Base-by-base conservation (phyloP, 2,888 invertebrate species). In the Pachliopta kotzebuea region DNA sequence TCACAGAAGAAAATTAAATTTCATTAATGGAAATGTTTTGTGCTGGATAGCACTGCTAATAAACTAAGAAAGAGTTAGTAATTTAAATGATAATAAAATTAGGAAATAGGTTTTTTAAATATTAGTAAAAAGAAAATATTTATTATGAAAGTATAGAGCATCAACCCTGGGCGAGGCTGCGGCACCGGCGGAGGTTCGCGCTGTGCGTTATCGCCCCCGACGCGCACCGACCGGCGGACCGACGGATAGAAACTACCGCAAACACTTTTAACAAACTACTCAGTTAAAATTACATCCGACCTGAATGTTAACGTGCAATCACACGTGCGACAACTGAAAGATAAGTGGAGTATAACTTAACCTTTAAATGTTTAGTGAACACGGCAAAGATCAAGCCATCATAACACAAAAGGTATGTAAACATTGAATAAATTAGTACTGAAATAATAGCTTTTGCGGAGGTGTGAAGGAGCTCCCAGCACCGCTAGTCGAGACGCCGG, bases 401-500 rank as follows among this genome's bases (percentile, higher is more conserved):
- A 17, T 14, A 14, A 14, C 49, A 31, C n/a, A n/a, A n/a, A 59
- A 64, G 60, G 60, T 64, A 61, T 49, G 65, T 61, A 57, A 60
- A 56, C 60, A 50, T 31, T 37, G 26, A 81, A 76, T 80, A 83
- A 87, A 89, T 89, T 87, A 89, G 85, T 84, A 78, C 83, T 84
- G 85, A 88, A 88, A 89, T 85, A 85, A 87, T 90, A 85, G 84
- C n/a, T 81, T 82, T 81, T 80, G 86, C 79, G 74, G 76, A 89
- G 89, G 89, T 90, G 89, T 85, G 85, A 88, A 83, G 81, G 70
- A 37, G 81, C 85, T 88, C 88, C 81, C 87, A 86, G 81, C 86
- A 88, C 89, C 87, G 89, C 89, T 88, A 89, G 83, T 80, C 87
- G 88, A 83, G 80, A 81, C 84, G 80, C 85, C 87, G 85, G 85